phyloP scores from a whole-genome alignment of 2,888 invertebrate genomes.

The Cryptus viduatorius region DNA sequence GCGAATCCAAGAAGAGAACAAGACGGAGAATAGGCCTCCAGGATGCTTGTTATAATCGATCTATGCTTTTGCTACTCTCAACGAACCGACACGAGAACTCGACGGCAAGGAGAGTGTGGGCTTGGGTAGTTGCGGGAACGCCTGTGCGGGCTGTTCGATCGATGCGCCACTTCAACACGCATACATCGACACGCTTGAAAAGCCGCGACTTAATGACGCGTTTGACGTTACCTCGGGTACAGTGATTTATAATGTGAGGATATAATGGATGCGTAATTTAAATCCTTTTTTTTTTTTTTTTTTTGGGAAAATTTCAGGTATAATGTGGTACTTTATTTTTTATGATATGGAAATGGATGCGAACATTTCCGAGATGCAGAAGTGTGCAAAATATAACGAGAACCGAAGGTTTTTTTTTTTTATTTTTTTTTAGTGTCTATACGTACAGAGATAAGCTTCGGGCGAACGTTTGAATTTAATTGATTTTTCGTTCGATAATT shows the following conservation, averaged over 20 bases:
- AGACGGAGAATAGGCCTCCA: conserved; percentile 13
- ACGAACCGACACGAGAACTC: conserved; percentile 48
- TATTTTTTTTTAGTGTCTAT: too few relatives aligned
- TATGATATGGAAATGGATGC: too few relatives aligned
- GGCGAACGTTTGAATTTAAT: too few relatives aligned
- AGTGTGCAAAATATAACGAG: too few relatives aligned
- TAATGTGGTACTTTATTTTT: too few relatives aligned
- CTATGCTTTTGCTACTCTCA: conserved; percentile 46
- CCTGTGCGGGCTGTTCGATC: conserved; percentile 20
- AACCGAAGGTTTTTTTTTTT: too few relatives aligned
- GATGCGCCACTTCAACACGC: conserved; percentile 35
- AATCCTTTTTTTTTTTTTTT: background rate
- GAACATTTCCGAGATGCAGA: too few relatives aligned
- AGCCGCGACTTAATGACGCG: conserved; percentile 14
- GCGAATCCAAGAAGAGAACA: conserved; percentile 26
- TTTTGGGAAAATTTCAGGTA: background rate
- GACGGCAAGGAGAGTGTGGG: conserved; percentile 11
- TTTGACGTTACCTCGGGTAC: background rate
- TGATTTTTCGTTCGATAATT: too few relatives aligned
- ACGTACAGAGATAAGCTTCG: too few relatives aligned
- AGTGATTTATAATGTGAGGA: conserved; percentile 5
- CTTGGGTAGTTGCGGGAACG: background rate
- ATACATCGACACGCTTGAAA: conserved; percentile 12
- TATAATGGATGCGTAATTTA: background rate
- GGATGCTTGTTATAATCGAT: conserved; percentile 56